These are phyloP conservation scores for Pseudopleuronectes americanus DNA, from an alignment of 2,797 vertebrate species.

Conservation along the genomic window DNA sequence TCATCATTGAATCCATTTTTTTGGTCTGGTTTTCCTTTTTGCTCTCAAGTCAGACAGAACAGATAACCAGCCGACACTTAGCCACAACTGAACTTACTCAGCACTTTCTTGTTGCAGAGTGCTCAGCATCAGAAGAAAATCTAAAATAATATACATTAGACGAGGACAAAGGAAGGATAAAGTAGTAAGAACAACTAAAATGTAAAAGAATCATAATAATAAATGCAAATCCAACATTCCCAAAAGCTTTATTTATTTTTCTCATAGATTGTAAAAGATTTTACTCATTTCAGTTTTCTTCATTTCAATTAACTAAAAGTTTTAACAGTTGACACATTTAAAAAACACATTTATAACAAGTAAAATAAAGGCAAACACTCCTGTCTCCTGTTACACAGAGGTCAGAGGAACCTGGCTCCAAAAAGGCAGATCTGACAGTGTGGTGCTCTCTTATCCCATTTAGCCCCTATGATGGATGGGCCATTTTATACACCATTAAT, in stretches of 20 bases:
- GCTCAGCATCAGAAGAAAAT: too few relatives aligned
- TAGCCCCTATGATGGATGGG: conserved; percentile 73
- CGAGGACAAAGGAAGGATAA: too few relatives aligned
- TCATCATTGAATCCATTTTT: too few relatives aligned
- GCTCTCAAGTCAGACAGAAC: neutral
- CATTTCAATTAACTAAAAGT: neutral
- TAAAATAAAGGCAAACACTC: conserved; percentile 12
- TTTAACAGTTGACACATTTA: neutral
- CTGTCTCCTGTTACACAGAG: conserved; percentile 43
- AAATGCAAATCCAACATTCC: too few relatives aligned
- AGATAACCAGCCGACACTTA: neutral
- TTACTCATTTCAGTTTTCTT: neutral
- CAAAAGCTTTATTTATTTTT: neutral
- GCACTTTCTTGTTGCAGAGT: too few relatives aligned
- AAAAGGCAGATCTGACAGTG: conserved; percentile 53
- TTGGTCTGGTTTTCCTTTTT: neutral
- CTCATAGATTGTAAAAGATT: too few relatives aligned
- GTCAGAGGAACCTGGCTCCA: conserved; percentile 48
- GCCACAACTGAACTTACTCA: too few relatives aligned
- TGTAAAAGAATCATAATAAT: too few relatives aligned
- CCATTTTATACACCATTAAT: conserved; percentile 81
- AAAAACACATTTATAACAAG: neutral
- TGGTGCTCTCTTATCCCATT: conserved; percentile 63
- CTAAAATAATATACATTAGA: too few relatives aligned
- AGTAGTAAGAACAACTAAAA: too few relatives aligned